Evolutionary conservation across 2,888 invertebrate genomes (phyloP).

Genomic region (Diaperis boleti): DNA sequence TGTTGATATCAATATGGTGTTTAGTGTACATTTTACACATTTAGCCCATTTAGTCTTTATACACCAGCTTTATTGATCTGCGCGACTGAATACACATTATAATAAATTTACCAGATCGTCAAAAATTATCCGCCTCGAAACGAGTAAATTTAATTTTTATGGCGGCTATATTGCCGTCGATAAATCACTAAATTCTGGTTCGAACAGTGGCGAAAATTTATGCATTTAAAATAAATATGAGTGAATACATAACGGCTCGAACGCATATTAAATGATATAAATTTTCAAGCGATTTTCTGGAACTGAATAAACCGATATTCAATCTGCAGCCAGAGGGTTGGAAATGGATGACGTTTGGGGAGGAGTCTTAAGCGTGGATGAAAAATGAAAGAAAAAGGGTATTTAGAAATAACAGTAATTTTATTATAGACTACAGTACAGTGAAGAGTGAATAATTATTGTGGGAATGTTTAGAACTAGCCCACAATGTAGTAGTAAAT

Average conservation of each 20-base stretch:
- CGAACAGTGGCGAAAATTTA: constrained; percentile 18
- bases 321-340: not conserved
- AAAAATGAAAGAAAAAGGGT: no score
- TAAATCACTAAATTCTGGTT: constrained; percentile 13
- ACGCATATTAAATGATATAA: constrained; percentile 31
- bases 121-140: constrained; percentile 13
- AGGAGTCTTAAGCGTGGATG: no score
- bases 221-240: constrained; percentile 31
- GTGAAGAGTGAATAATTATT: no score
- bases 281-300: constrained; percentile 3
- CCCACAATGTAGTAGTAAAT: no score
- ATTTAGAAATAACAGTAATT: no score
- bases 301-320: not conserved
- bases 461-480: no score
- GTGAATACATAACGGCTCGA: constrained; percentile 6
- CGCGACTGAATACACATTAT: not conserved
- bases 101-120: constrained; percentile 3
- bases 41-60: no score
- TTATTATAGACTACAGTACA: no score
- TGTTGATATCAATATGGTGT: no score
- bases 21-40: no score
- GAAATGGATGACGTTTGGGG: no score
- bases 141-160: constrained; percentile 28
- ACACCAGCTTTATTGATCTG: no score
- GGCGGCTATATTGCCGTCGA: constrained; percentile 18